Evolutionary conservation across 2,888 invertebrate genomes (phyloP).

Genomic region (Heteromyza rotundicornis): DNA sequence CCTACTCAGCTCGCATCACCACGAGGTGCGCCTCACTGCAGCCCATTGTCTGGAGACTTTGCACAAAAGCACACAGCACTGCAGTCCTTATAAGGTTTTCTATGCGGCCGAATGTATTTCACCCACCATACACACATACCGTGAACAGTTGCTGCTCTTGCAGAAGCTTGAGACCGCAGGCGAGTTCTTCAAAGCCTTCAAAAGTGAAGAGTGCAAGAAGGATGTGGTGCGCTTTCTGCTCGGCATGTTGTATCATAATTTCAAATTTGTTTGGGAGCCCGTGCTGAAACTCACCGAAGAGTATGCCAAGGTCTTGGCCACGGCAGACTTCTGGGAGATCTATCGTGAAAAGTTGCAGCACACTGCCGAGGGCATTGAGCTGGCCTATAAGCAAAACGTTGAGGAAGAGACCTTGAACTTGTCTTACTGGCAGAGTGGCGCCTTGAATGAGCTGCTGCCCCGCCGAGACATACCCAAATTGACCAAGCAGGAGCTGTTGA

Average conservation of each 20-base stretch:
- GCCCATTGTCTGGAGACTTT: constrained; percentile 70
- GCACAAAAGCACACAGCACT: constrained; percentile 7
- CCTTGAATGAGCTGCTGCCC: constrained; percentile 37
- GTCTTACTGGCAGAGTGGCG: constrained; percentile 28
- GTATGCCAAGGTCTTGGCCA: constrained; percentile 70
- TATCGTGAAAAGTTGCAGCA: constrained; percentile 69
- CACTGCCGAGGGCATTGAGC: constrained; percentile 64
- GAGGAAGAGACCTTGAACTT: not conserved
- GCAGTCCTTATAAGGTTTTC: constrained; percentile 70
- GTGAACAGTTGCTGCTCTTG: constrained; percentile 76
- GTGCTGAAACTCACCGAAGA: constrained; percentile 76
- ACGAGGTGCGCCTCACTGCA: constrained; percentile 73
- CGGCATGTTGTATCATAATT: constrained; percentile 84
- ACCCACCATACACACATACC: constrained; percentile 78
- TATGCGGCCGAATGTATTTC: constrained; percentile 74
- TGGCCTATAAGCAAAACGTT: constrained; percentile 36
- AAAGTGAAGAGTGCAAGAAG: constrained; percentile 67
- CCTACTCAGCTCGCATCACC: constrained; percentile 74
- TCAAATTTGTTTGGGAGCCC: constrained; percentile 89
- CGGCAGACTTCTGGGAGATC: constrained; percentile 75
- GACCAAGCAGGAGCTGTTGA: constrained; percentile 59
- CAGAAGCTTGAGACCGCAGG: constrained; percentile 75
- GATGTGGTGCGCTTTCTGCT: constrained; percentile 80
- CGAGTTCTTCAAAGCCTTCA: constrained; percentile 64
- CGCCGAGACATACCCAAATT: constrained; percentile 15